phyloP scores from a whole-genome alignment of 2,113 vertebrate genomes.

The Arvicanthis niloticus region DNA sequence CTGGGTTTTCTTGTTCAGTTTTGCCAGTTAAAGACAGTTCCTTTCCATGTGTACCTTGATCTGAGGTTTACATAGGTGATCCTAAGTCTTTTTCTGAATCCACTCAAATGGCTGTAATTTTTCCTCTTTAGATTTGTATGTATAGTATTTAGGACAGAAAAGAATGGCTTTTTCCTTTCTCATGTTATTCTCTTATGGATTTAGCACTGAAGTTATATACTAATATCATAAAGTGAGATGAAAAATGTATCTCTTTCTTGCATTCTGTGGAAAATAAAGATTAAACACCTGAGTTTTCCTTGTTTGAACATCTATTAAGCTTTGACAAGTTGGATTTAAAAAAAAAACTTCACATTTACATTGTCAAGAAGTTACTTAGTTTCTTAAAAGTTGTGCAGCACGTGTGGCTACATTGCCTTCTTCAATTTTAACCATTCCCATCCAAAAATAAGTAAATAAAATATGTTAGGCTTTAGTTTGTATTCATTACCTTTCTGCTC shows the following conservation, averaged over 20 bases:
- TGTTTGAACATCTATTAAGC: neutral
- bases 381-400: neutral
- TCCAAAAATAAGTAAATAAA: neutral
- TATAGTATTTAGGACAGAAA: neutral
- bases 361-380: conserved; percentile 16
- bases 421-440: neutral
- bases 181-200: neutral
- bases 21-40: neutral
- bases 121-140: conserved; percentile 28
- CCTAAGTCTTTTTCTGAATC: conserved; percentile 54
- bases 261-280: conserved; percentile 4
- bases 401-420: neutral
- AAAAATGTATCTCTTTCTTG: neutral
- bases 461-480: neutral
- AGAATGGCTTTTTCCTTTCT: neutral
- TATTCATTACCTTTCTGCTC: conserved; percentile 86
- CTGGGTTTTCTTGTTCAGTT: neutral
- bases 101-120: neutral
- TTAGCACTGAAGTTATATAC: neutral
- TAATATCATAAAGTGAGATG: neutral
- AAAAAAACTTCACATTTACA: conserved; percentile 6
- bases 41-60: neutral
- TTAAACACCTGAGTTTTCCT: neutral
- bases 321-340: neutral
- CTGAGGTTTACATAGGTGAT: conserved; percentile 36